phyloP scores from a whole-genome alignment of 2,888 invertebrate species.

The Dasypolia templi region DNA sequence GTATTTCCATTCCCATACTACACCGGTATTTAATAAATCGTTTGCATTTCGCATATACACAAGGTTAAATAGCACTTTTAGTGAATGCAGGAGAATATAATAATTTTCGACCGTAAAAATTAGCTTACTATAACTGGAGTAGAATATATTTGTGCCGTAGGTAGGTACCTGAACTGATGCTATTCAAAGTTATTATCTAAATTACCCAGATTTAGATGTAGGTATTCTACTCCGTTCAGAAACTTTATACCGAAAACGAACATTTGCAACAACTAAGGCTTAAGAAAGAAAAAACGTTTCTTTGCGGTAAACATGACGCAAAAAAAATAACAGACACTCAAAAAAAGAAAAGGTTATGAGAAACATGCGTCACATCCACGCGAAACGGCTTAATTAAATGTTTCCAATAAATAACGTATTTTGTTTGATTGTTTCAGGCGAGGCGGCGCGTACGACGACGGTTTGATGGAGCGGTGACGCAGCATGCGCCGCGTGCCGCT shows the following conservation, averaged over 20 bases:
- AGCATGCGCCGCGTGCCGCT: constrained; percentile 85
- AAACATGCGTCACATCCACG: too few relatives aligned
- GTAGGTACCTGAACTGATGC: background rate
- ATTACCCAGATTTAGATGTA: background rate
- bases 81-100: background rate
- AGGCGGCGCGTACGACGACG: constrained; percentile 48
- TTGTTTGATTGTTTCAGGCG: constrained; percentile 71
- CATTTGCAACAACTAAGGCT: too few relatives aligned
- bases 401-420: constrained; percentile 2
- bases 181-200: background rate
- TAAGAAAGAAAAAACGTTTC: too few relatives aligned
- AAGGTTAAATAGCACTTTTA: background rate
- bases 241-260: background rate
- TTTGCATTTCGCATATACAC: background rate
- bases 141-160: background rate
- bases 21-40: background rate
- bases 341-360: too few relatives aligned
- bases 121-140: background rate
- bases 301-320: too few relatives aligned
- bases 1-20: background rate
- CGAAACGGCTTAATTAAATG: too few relatives aligned
- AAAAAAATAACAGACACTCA: too few relatives aligned
- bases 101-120: background rate
- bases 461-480: constrained; percentile 86
- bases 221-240: background rate